phyloP scores from a whole-genome alignment of 1,140 invertebrate species.

The Papilio machaon region DNA sequence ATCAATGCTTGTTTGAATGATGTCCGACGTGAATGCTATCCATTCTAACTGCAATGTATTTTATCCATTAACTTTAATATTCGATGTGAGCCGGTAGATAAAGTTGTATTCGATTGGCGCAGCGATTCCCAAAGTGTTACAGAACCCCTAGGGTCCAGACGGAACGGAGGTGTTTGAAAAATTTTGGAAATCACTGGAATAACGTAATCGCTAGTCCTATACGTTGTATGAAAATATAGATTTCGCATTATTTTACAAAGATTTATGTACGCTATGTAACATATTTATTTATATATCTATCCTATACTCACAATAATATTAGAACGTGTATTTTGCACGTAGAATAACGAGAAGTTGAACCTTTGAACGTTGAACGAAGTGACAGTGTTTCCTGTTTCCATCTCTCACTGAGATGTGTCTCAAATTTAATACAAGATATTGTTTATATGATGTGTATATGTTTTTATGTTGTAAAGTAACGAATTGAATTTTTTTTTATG shows the following conservation, averaged over 20 bases:
- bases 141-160: neutral
- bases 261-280: neutral
- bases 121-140: neutral
- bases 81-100: neutral
- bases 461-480: neutral
- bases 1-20: constrained; percentile 21
- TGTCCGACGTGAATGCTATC: neutral
- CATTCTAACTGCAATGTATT: neutral
- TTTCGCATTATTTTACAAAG: neutral
- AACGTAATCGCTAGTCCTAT: neutral
- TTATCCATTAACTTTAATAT: constrained; percentile 6
- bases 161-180: neutral
- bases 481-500: too few species aligned
- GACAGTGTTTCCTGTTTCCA: constrained; percentile 4
- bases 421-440: constrained; percentile 9
- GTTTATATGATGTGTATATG: neutral
- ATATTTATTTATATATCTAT: neutral
- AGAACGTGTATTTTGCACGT: neutral
- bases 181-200: too few species aligned
- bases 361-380: neutral
- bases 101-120: neutral
- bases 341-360: neutral
- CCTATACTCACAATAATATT: neutral
- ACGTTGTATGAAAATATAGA: neutral
- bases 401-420: neutral